Percentiles rank a stretch among this genome's conserved stretches.
These are phyloP conservation scores for Anguilla obscura DNA, from an alignment of 2,797 vertebrate genomes.

Conservation along the genomic window DNA sequence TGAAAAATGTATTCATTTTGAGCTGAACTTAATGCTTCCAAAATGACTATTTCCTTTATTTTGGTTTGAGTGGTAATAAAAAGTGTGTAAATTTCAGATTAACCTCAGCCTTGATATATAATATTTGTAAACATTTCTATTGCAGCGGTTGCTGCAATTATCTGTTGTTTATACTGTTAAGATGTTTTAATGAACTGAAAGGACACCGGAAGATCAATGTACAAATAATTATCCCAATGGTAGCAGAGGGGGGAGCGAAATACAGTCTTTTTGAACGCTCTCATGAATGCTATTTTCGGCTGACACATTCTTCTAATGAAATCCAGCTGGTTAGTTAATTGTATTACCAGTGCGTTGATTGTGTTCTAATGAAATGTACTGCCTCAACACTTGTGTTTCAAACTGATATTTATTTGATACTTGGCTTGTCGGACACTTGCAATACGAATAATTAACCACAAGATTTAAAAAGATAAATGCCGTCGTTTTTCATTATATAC, in stretches of 20 bases:
- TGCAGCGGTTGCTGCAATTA: neutral
- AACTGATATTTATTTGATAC: neutral
- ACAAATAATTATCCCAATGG: neutral
- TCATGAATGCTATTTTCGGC: neutral
- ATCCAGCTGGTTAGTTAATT: neutral
- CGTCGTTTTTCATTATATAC: neutral
- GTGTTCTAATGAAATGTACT: neutral
- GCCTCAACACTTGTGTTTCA: neutral
- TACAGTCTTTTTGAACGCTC: neutral
- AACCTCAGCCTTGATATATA: neutral
- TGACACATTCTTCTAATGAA: neutral
- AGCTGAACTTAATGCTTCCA: slow-evolving; percentile 34
- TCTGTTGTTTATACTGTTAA: neutral
- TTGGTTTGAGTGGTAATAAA: neutral
- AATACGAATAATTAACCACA: neutral
- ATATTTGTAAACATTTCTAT: neutral
- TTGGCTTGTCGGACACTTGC: neutral
- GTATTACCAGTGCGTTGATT: neutral
- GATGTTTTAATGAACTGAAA: neutral
- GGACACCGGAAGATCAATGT: neutral
- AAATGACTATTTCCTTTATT: slow-evolving; percentile 26
- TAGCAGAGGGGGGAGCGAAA: neutral
- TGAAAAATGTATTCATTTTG: slow-evolving; percentile 27
- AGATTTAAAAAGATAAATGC: neutral
- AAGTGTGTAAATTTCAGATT: neutral